Evolutionary conservation across 2,888 invertebrate genomes (phyloP), one percentile per base, ranked within the genome.

Genomic region (Drosophila niveifrons): DNA sequence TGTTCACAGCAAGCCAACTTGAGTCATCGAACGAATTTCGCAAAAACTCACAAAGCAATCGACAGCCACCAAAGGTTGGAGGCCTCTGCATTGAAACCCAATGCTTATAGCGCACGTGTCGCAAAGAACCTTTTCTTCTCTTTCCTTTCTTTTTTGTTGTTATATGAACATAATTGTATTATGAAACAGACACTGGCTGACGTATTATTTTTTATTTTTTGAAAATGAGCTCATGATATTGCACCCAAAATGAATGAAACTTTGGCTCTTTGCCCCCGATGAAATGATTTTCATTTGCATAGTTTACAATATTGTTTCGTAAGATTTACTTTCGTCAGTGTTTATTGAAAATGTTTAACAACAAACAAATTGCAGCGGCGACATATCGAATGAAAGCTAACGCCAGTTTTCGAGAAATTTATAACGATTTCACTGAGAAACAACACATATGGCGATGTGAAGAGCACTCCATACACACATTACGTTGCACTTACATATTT

Each of bases 111-210:
- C 28, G 62, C 78, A 77, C 75, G 67, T 78, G 73, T 68, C 23
- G 41, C 23, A 8, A 9, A 10, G 36, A 36, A 50, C 39, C 4
- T 36, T 63, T 57, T 72, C n/a, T 36, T 3, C 4, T 36, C n/a
- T 36, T 4, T 36, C 6, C n/a, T n/a, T 36, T 36, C 2, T 11
- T 3, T 41, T 15, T 23, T 48, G 23, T 55, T 63, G 34, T 34
- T 53, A 51, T 58, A n/a, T 55, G 39, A 4, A 36, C n/a, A 36
- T 51, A 78, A 78, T 78, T 66, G 79, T 74, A 78, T 76, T 76
- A 76, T 76, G 76, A 76, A 76, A 76, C 79, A 74, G 34, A 43
- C 58, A 36, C 31, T 13, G 3, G 13, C 15, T 36, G 11, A 36
- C n/a, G 36, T 10, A 23, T 31, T 9, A 31, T 10, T 31, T 31